Percentiles rank a stretch among this genome's conserved stretches.
Evolutionary conservation across 2,888 invertebrate species (phyloP).

Genomic region (Busseola fusca): DNA sequence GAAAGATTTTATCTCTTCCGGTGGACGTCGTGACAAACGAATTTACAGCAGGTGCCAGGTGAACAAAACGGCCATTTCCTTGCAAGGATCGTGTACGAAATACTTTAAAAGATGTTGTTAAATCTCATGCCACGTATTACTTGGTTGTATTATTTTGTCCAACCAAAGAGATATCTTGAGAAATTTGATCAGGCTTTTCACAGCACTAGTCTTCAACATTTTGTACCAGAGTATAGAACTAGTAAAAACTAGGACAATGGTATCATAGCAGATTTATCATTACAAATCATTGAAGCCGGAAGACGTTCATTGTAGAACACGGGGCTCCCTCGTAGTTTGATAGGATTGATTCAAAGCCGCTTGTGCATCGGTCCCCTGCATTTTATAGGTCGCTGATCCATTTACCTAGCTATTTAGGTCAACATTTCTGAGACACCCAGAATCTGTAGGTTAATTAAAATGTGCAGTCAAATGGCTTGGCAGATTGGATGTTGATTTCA

Average conservation of each 20-base stretch:
- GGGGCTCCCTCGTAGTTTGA: constrained; percentile 34
- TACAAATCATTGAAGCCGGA: constrained; percentile 43
- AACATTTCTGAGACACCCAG: constrained; percentile 11
- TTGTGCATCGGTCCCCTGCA: constrained; percentile 30
- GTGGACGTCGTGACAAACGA: constrained; percentile 53
- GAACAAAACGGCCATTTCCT: constrained; percentile 31
- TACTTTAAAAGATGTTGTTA: constrained; percentile 36
- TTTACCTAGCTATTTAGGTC: constrained; percentile 19
- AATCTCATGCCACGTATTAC: constrained; percentile 10
- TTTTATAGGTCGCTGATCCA: constrained; percentile 23
- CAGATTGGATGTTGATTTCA: constrained; percentile 2
- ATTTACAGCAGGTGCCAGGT: constrained; percentile 46
- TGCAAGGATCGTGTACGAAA: constrained; percentile 21
- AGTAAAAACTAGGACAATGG: constrained; percentile 40
- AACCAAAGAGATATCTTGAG: background rate
- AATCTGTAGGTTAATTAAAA: constrained; percentile 15
- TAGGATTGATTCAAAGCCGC: constrained; percentile 43
- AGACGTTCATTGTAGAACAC: constrained; percentile 41
- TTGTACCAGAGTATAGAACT: background rate
- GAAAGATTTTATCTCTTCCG: constrained; percentile 44
- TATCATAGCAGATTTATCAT: constrained; percentile 37
- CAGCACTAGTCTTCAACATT: background rate
- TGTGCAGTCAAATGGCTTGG: background rate
- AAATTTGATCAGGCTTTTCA: background rate
- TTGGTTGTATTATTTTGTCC: constrained; percentile 15